Percentiles rank a stretch among this genome's conserved stretches.
phyloP scores from a whole-genome alignment of 2,797 vertebrate species.

The Acrocephalus scirpaceus region DNA sequence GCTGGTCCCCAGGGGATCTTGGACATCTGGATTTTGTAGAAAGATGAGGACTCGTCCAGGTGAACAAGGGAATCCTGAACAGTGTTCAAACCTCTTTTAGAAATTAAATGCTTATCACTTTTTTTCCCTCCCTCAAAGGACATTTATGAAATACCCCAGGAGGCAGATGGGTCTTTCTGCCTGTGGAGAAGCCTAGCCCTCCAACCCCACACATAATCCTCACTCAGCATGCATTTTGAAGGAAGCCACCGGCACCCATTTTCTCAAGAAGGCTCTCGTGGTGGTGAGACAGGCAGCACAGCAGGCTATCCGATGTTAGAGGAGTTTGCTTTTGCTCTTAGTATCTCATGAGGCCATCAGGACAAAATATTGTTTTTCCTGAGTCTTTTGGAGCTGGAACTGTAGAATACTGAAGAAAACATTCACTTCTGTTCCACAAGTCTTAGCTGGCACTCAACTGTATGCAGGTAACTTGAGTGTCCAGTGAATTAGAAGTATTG shows the following conservation, averaged over 20 bases:
- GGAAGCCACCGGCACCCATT: not conserved
- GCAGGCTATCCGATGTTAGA: accelerated
- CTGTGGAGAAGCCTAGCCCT: accelerated
- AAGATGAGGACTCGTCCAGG: not conserved
- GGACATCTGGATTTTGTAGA: not conserved
- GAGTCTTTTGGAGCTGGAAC: not conserved
- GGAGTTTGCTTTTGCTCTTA: not conserved
- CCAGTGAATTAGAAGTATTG: not conserved
- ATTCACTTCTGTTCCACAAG: not conserved
- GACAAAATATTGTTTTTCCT: not conserved
- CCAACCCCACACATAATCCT: accelerated
- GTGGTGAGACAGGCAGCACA: not conserved
- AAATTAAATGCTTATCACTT: accelerated
- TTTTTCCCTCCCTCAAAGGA: not conserved
- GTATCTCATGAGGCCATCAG: not conserved
- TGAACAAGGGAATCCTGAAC: not conserved
- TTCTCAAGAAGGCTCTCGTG: not conserved
- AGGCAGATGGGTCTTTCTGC: accelerated
- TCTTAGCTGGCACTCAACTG: not conserved
- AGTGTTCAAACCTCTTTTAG: not conserved
- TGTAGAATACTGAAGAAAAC: not conserved
- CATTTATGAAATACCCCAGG: not conserved
- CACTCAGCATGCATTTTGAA: not conserved
- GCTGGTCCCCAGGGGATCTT: not conserved
- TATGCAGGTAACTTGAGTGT: not conserved